These are phyloP conservation scores for Caerostris extrusa DNA, from an alignment of 1,140 invertebrate genomes.

Conservation along the genomic window DNA sequence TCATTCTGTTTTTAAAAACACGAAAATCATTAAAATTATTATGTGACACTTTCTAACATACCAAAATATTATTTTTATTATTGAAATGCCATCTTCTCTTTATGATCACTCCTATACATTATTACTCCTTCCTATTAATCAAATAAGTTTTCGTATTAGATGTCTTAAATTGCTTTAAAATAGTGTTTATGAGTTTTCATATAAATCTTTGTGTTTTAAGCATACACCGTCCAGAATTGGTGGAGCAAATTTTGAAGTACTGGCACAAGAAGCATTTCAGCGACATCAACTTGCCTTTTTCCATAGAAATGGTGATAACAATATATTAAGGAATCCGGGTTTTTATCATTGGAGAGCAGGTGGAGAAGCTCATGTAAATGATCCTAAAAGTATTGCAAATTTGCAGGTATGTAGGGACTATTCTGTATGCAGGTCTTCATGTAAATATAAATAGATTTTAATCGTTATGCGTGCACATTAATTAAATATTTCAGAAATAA, in stretches of 20 bases:
- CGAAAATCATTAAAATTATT: no score
- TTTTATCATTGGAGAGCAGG: conserved; percentile 97
- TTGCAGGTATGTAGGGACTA: conserved; percentile 83
- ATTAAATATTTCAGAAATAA: no score
- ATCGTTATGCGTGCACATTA: no score
- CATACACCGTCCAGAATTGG: conserved; percentile 97
- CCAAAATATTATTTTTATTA: no score
- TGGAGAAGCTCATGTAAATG: conserved; percentile 99
- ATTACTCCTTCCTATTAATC: neutral
- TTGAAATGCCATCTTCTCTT: no score
- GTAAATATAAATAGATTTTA: no score
- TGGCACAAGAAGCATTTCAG: conserved; percentile 93
- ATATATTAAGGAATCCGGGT: conserved; percentile 95
- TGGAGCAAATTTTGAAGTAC: conserved; percentile 93
- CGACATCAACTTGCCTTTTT: conserved; percentile 91
- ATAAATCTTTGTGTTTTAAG: conserved; percentile 79
- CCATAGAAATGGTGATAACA: conserved; percentile 86
- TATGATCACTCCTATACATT: neutral
- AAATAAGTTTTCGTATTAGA: neutral
- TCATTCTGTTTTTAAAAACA: no score
- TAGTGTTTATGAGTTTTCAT: neutral
- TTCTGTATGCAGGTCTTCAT: no score
- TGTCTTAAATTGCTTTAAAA: no score
- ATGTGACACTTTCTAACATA: no score
- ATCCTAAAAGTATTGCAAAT: conserved; percentile 95